phyloP scores from a whole-genome alignment of 2,888 invertebrate genomes.

The Caenorhabditis panamensis region DNA sequence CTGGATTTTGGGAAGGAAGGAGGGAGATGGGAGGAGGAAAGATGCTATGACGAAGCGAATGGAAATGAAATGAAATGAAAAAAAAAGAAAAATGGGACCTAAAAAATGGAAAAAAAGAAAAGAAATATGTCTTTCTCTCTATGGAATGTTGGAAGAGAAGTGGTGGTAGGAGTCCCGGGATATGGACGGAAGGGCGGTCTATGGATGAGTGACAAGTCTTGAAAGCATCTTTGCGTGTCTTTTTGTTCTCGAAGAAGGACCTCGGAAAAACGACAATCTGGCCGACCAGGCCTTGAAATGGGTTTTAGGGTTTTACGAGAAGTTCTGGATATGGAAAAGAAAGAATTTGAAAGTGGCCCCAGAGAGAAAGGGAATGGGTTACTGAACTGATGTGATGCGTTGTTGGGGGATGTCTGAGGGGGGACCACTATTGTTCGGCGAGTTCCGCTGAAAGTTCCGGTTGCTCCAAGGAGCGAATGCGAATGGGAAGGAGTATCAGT shows the following conservation, averaged over 20 bases:
- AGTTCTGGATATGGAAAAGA: constrained; percentile 32
- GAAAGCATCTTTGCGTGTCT: constrained; percentile 59
- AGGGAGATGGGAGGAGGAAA: constrained; percentile 19
- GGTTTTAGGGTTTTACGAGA: constrained; percentile 19
- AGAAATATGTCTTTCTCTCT: background rate
- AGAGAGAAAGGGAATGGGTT: background rate
- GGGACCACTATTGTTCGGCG: constrained; percentile 48
- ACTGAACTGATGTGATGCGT: background rate
- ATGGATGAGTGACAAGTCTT: constrained; percentile 61
- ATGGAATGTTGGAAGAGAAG: background rate
- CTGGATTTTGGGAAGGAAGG: constrained; percentile 6
- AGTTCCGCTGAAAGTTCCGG: constrained; percentile 61
- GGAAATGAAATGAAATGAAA: constrained; percentile 21
- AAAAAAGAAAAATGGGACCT: constrained; percentile 34
- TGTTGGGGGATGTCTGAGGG: constrained; percentile 4
- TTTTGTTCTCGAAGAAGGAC: constrained; percentile 51
- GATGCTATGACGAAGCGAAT: too few relatives aligned
- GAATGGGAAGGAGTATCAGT: constrained; percentile 15
- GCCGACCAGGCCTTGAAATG: constrained; percentile 29
- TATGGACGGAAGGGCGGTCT: constrained; percentile 42
- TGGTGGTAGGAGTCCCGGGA: constrained; percentile 27
- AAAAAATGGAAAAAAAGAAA: background rate
- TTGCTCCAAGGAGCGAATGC: constrained; percentile 30
- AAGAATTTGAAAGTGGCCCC: constrained; percentile 43
- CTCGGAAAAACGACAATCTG: constrained; percentile 45